Evolutionary conservation across 2,888 invertebrate species (phyloP), one percentile per base, ranked within the genome.

Genomic region (Phyllotreta striolata): DNA sequence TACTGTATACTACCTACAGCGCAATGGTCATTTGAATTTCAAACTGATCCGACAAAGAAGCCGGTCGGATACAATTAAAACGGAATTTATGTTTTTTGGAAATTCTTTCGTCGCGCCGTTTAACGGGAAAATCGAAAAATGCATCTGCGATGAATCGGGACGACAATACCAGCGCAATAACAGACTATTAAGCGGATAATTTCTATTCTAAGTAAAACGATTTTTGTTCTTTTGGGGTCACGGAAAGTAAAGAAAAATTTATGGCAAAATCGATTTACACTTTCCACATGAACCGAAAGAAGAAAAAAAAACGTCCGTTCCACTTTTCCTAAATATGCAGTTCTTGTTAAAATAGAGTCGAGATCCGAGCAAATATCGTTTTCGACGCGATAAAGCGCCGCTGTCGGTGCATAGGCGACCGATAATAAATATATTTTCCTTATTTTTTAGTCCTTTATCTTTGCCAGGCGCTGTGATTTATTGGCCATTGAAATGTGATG

Each of bases 401-500:
- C 24, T 47, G 47, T 34, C 34, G 47, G 47, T 10, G 37, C 37
- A 12, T 52, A 13, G 13, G 38, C 8, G 34, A 38, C 9, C 8
- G 52, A 52, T 44, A 24, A 60, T 60, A 60, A 60, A 60, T 34
- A 59, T 43, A 59, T 37, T 9, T 38, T 52, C 40, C 37, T 60
- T 38, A 41, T 59, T 54, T 60, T 37, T 9, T 52, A 34, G 24
- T 60, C 44, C 43, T 59, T 54, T 60, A 60, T 60, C 56, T 56
- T 13, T 7, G n/a, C 39, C 24, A 39, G 43, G 52, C 44, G 9
- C 52, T 38, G 60, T 60, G 60, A 60, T 54, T 60, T 60, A 60
- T 59, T 35, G 12, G 51, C 59, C 13, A 59, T 60, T 60, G 60
- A 60, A 52, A 52, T 44, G 37, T 60, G 41, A 52, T 60, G 54